A percentile compares a stretch with the other conserved stretches of the same genome.
Evolutionary conservation across 2,888 invertebrate genomes (phyloP).

Genomic region (Harpagoxenus sublaevis): DNA sequence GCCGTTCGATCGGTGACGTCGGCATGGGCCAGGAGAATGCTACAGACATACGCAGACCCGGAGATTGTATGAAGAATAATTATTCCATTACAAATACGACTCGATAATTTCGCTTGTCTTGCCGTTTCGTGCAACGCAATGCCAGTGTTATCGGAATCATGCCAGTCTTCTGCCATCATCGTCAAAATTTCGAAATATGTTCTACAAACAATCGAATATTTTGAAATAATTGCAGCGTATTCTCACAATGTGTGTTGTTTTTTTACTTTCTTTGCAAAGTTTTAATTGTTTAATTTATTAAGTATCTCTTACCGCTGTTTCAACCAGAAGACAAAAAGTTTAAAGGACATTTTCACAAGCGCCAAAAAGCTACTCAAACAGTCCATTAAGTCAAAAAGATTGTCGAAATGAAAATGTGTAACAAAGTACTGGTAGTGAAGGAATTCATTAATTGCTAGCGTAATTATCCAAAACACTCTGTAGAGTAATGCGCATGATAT

Average conservation of each 20-base stretch:
- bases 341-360: constrained; percentile 28
- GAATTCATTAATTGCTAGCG: not conserved
- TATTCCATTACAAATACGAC: no score
- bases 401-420: not conserved
- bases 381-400: constrained; percentile 43
- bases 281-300: not conserved
- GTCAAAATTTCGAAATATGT: no score
- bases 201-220: constrained; percentile 28
- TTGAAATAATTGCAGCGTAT: not conserved
- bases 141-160: no score
- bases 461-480: constrained; percentile 54
- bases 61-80: constrained; percentile 1
- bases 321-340: constrained; percentile 46
- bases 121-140: no score
- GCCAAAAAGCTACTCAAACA: constrained; percentile 46
- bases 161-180: no score
- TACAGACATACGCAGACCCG: not conserved
- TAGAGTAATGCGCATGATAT: not conserved
- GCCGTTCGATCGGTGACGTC: constrained; percentile 20
- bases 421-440: constrained; percentile 57
- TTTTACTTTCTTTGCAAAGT: not conserved
- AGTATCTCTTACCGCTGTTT: constrained; percentile 51
- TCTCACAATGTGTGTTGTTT: not conserved
- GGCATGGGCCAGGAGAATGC: constrained; percentile 6
- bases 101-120: no score